These are phyloP conservation scores for Tipula lateralis DNA, from an alignment of 2,888 invertebrate species.

Conservation along the genomic window DNA sequence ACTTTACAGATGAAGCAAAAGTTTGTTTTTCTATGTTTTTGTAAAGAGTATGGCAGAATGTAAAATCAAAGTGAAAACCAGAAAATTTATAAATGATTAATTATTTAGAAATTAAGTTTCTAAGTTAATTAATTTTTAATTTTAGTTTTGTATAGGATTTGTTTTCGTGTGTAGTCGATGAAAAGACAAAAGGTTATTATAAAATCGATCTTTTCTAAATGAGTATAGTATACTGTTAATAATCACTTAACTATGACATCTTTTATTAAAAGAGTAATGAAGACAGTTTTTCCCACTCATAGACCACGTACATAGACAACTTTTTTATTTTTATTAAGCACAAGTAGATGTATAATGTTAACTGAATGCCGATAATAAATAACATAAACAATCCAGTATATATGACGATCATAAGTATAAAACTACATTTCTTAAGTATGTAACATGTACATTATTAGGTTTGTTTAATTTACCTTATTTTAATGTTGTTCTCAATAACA, in stretches of 20 bases:
- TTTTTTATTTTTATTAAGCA: not conserved
- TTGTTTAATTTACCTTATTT: not conserved
- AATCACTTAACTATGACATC: not conserved
- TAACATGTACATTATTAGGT: not conserved
- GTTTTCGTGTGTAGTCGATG: not conserved
- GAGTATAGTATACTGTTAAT: not conserved
- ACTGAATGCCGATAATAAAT: not conserved
- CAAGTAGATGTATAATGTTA: not conserved
- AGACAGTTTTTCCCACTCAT: not conserved
- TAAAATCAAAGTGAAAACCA: conserved; percentile 11
- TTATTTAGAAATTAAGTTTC: not conserved
- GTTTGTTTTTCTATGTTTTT: not conserved
- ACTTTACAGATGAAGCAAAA: not conserved
- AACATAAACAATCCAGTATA: not conserved
- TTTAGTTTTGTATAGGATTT: not conserved
- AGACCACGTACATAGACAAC: not conserved
- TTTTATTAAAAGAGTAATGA: not conserved
- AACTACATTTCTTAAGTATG: not conserved
- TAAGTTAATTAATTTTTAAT: not conserved
- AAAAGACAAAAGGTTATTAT: not conserved
- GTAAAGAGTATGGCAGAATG: not conserved
- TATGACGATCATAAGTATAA: not conserved
- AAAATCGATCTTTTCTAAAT: not conserved
- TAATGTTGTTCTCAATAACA: not conserved
- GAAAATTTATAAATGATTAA: not conserved